Conservation (phyloP, 2,888 invertebrate genomes). For the Orthonychiurus folsomi region DNA sequence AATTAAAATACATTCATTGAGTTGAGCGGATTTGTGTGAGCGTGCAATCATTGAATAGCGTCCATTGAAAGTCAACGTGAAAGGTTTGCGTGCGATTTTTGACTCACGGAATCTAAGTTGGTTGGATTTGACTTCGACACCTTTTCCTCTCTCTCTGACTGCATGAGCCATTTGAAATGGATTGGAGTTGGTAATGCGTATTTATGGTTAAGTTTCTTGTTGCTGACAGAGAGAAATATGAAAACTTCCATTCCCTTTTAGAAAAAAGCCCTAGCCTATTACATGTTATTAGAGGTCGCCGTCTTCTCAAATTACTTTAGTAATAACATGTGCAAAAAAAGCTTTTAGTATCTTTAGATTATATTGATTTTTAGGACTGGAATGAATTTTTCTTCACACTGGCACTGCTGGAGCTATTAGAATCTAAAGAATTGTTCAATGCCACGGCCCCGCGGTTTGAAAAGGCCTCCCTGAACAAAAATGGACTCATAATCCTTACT, state of each 20-base stretch:
- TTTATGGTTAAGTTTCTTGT: background rate
- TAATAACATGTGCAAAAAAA: background rate
- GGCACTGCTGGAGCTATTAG: background rate
- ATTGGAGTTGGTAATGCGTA: no score
- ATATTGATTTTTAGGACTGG: background rate
- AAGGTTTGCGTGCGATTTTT: no score
- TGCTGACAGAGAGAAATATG: background rate
- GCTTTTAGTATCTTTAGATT: background rate
- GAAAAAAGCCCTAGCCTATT: background rate
- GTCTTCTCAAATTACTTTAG: background rate
- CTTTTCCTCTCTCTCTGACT: no score
- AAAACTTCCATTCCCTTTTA: background rate
- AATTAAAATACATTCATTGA: no score
- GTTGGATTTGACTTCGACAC: no score
- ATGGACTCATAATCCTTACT: background rate
- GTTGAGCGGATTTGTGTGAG: no score
- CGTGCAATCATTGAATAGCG: no score
- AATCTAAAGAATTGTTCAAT: no score
- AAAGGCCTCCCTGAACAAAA: background rate
- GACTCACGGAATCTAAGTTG: no score
- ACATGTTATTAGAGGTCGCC: background rate
- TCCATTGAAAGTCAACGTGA: no score
- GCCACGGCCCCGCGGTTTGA: no score
- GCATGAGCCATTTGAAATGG: no score
- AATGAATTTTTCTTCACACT: background rate